Conservation (phyloP, 2,797 vertebrate genomes). For the Chaetodon trifasciatus region DNA sequence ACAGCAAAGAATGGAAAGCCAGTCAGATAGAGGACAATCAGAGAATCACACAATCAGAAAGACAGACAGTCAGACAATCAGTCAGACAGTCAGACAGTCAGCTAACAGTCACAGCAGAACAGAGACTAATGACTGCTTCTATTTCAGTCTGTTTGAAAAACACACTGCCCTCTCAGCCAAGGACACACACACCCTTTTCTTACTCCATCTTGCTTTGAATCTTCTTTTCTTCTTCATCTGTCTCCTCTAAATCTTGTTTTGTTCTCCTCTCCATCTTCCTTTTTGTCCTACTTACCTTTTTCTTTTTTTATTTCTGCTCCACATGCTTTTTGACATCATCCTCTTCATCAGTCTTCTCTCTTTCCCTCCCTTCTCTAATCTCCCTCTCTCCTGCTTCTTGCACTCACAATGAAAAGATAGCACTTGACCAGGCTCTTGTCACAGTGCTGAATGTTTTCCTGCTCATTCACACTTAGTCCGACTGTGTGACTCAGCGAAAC, state of each 20-base stretch:
- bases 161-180: conserved; percentile 41
- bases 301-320: background rate
- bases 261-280: background rate
- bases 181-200: conserved; percentile 42
- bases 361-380: too few species aligned
- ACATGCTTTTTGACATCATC: background rate
- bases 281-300: background rate
- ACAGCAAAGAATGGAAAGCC: background rate
- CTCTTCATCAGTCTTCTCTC: background rate
- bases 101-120: conserved; percentile 37
- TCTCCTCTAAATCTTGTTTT: background rate
- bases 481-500: background rate
- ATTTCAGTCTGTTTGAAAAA: conserved; percentile 71
- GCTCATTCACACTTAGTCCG: background rate
- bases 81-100: conserved; percentile 4
- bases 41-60: background rate
- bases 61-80: background rate
- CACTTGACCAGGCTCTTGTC: background rate
- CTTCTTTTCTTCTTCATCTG: background rate
- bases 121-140: conserved; percentile 68
- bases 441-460: background rate
- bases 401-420: background rate
- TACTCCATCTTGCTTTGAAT: conserved; percentile 3
- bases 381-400: background rate
- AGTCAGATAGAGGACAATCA: background rate